phyloP scores from a whole-genome alignment of 2,888 invertebrate genomes.

The Macrosoma leucophasiata region DNA sequence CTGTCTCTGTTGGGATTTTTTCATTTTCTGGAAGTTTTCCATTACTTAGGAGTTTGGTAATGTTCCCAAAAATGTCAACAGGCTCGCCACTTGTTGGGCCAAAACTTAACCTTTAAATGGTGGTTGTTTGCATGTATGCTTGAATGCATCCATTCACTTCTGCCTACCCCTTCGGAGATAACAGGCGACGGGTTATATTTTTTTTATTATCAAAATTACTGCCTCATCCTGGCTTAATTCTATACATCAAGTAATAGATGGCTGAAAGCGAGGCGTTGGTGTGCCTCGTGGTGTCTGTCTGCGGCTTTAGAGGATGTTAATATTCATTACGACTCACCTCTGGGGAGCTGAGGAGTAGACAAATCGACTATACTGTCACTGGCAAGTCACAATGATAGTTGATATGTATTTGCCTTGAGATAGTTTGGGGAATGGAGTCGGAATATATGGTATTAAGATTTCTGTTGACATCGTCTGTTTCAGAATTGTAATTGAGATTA shows the following conservation, averaged over 20 bases:
- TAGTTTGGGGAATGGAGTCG: conserved; percentile 9
- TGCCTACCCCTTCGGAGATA: too few species aligned
- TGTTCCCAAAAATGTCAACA: too few species aligned
- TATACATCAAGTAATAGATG: conserved; percentile 10
- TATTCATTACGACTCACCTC: conserved; percentile 60
- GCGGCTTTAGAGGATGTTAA: conserved; percentile 42
- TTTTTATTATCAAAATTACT: conserved; percentile 12
- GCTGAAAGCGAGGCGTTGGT: background rate
- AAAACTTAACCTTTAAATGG: too few species aligned
- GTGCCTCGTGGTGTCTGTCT: background rate
- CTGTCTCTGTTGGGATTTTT: too few species aligned
- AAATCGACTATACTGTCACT: conserved; percentile 46
- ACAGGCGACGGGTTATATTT: conserved; percentile 18
- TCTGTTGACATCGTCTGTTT: background rate
- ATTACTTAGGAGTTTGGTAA: too few species aligned
- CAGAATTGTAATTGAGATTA: background rate
- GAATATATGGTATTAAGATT: background rate
- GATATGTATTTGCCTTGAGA: conserved; percentile 8
- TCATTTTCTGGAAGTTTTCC: too few species aligned
- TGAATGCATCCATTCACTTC: too few species aligned
- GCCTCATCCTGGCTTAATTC: conserved; percentile 10
- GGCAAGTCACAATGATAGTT: conserved; percentile 29
- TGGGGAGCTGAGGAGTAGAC: conserved; percentile 42
- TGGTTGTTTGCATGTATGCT: too few species aligned
- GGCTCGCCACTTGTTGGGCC: too few species aligned